phyloP scores from a whole-genome alignment of 2,797 vertebrate species.

The Pelobates cultripes region DNA sequence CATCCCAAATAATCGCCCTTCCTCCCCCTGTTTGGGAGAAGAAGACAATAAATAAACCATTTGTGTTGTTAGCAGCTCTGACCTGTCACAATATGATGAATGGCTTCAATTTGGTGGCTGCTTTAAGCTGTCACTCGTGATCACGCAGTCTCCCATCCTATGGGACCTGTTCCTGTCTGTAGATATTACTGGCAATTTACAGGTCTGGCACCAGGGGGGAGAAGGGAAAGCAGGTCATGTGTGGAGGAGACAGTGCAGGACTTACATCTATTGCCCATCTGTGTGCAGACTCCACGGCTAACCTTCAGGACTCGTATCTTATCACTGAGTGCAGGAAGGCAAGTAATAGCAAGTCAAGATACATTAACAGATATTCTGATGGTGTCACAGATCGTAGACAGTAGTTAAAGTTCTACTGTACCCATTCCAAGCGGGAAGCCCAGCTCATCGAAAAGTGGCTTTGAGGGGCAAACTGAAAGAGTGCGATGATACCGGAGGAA shows the following conservation, averaged over 20 bases:
- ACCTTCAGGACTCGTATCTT: no score
- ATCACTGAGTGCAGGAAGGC: no score
- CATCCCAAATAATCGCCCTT: not conserved
- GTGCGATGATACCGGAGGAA: no score
- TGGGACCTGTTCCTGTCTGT: slow-evolving; percentile 65
- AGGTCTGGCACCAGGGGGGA: slow-evolving; percentile 39
- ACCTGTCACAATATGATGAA: slow-evolving; percentile 83
- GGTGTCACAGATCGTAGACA: no score
- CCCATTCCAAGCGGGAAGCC: no score
- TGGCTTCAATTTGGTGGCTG: slow-evolving; percentile 84
- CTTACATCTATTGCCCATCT: not conserved
- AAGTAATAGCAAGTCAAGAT: no score
- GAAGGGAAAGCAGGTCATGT: not conserved
- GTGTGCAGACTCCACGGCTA: not conserved
- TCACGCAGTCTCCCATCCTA: slow-evolving; percentile 66
- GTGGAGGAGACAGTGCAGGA: not conserved
- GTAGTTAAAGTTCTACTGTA: no score
- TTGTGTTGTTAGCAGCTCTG: slow-evolving; percentile 75
- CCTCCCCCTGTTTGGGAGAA: not conserved
- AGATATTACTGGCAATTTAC: slow-evolving; percentile 76
- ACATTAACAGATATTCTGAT: no score
- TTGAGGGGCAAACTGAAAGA: no score
- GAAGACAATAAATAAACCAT: slow-evolving; percentile 71
- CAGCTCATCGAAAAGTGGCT: no score
- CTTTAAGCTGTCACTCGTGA: slow-evolving; percentile 77